phyloP scores from a whole-genome alignment of 2,888 invertebrate genomes.

The Himalopsyche tibetana region DNA sequence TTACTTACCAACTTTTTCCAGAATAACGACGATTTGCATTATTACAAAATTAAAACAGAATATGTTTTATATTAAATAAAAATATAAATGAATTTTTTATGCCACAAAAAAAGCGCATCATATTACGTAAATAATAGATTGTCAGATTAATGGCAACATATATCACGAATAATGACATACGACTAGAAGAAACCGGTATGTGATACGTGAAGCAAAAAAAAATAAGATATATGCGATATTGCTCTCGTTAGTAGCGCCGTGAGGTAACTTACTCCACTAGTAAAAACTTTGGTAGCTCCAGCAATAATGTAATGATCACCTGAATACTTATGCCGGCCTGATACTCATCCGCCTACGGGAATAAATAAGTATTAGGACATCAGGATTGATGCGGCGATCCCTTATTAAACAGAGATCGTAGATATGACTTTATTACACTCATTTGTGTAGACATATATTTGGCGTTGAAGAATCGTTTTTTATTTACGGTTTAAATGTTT shows the following conservation, averaged over 20 bases:
- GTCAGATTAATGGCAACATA: conserved; percentile 61
- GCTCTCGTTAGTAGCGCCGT: conserved; percentile 60
- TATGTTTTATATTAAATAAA: no score
- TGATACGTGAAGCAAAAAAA: neutral
- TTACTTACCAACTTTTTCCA: no score
- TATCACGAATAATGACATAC: conserved; percentile 59
- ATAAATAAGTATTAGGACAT: conserved; percentile 9
- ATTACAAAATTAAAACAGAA: no score
- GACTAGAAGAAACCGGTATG: conserved; percentile 32
- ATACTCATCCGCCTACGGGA: conserved; percentile 47
- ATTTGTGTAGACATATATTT: neutral
- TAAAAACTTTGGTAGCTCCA: conserved; percentile 51
- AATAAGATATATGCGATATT: neutral
- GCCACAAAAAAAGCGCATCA: conserved; percentile 16
- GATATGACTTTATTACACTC: conserved; percentile 20
- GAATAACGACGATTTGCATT: no score
- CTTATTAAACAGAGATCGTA: conserved; percentile 10
- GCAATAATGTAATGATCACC: conserved; percentile 62
- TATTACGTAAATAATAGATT: conserved; percentile 52
- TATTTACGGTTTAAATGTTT: no score
- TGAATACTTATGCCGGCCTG: conserved; percentile 56
- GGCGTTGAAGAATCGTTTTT: neutral
- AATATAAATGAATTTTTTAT: no score
- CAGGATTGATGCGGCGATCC: neutral
- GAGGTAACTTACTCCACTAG: conserved; percentile 40